Evolutionary conservation across 2,797 vertebrate genomes (phyloP).

Genomic region (Serranus cabrilla): DNA sequence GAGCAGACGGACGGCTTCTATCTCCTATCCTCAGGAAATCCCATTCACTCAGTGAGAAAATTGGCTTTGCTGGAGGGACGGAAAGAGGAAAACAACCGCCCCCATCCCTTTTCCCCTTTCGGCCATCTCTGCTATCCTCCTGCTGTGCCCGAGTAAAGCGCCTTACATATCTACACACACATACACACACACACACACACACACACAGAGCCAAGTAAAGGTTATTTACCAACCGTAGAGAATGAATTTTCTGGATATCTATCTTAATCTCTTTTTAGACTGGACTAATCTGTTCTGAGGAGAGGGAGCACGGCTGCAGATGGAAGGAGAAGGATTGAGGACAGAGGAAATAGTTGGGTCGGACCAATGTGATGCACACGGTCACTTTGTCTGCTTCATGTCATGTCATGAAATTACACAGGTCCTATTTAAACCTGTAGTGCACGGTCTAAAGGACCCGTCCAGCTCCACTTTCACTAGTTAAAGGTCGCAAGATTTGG

Average conservation of each 20-base stretch:
- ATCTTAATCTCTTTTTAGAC: slow-evolving; percentile 75
- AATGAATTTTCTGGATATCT: slow-evolving; percentile 74
- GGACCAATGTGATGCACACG: neutral
- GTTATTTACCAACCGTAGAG: slow-evolving; percentile 68
- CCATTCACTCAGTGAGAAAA: slow-evolving; percentile 73
- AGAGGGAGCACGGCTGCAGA: slow-evolving; percentile 47
- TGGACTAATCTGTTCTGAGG: slow-evolving; percentile 65
- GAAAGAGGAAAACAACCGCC: slow-evolving; percentile 53
- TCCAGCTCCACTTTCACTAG: too few relatives aligned
- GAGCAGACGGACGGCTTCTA: slow-evolving; percentile 50
- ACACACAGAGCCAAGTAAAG: slow-evolving; percentile 49
- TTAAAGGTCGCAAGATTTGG: too few relatives aligned
- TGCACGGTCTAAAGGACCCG: too few relatives aligned
- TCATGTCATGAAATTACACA: neutral
- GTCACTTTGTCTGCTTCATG: neutral
- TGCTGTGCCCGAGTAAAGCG: slow-evolving; percentile 54
- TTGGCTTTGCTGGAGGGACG: slow-evolving; percentile 66
- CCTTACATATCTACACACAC: slow-evolving; percentile 53
- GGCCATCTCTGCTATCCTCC: slow-evolving; percentile 48
- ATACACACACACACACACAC: slow-evolving; percentile 29
- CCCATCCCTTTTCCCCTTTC: slow-evolving; percentile 25
- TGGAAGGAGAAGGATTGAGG: slow-evolving; percentile 59
- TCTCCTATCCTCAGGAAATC: slow-evolving; percentile 69
- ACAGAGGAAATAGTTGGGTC: slow-evolving; percentile 26
- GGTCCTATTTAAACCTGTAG: too few relatives aligned